Evolutionary conservation across 2,113 vertebrate genomes (phyloP), one percentile per base, ranked within the genome.

Genomic region (Gymnocephalus cernua): DNA sequence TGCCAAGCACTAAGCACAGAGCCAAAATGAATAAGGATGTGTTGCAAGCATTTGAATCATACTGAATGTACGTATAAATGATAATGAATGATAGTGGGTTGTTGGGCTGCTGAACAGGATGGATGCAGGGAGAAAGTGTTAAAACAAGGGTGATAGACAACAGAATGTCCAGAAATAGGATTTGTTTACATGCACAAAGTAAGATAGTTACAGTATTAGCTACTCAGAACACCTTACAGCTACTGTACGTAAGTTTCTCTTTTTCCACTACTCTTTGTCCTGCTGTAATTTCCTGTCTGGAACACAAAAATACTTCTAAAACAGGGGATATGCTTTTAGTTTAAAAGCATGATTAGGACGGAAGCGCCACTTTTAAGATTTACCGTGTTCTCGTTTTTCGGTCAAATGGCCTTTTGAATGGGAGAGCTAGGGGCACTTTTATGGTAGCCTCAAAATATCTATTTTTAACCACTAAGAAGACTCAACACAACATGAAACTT

Each of bases 11-110:
- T 4, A 45, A 74, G 54, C 64, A 27, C 21, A 11, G 12, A 25
- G 69, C n/a, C 50, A 27, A 51, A 58, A 67, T 47, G 67, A 75
- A 75, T 54, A 23, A 59, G 41, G 35, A 66, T 12, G 54, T 68
- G 70, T 56, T 61, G 58, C 63, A 80, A 80, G 50, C 64, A 74
- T 85, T 59, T 75, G 77, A 75, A 69, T 85, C 71, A 67, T 5
- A 29, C 12, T 48, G 19, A 63, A 72, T 53, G 41, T 61, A 69
- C 29, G 58, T 53, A 54, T 73, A 63, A 81, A 65, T 74, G 68
- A 70, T 51, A 57, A 79, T 74, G 67, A 76, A 51, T 48, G n/a
- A 62, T 1, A 23, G 61, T 3, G 25, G 38, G 23, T 7, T 73
- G 72, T 10, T 19, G 23, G 32, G 44, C 16, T 21, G 51, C 12